Evolutionary conservation across 2,888 invertebrate species (phyloP), one percentile per base, ranked within the genome.

Genomic region (Polydrusus pterygomalis): DNA sequence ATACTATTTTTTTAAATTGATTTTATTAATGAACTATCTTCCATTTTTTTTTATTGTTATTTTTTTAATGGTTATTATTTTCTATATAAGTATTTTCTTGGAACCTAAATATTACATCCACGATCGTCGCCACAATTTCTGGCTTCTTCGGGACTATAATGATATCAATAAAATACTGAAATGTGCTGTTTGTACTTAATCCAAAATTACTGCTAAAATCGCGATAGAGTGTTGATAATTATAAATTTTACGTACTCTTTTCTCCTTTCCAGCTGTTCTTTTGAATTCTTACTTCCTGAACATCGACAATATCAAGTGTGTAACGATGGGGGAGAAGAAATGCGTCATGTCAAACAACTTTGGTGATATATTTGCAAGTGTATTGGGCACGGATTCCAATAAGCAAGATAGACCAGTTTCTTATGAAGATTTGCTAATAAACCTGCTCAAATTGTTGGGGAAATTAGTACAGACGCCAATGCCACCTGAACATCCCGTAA

Each of bases 301-400:
- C 80, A 87, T 88, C 0, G 91, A 91, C 76, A 88, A 89, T 81
- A 87, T 91, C 54, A 89, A 89, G 81, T 91, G 91, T 79, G 89
- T 89, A 70, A 90, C 89, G 47, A 87, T 89, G 38, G 88, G 88
- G 0, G 90, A 91, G 80, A 87, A 88, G 17, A 86, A 87, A 73
- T 89, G 86, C 79, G 88, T 89, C 75, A 89, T 90, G 71, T 88
- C 90, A 34, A 91, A 91, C 70, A 91, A 91, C 69, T 92, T 94
- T 79, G 94, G 94, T 81, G 95, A 95, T 74, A 88, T 95, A 79
- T 94, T 95, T 87, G 94, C 94, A 1, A 94, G 91, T 75, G 92
- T 93, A 9, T 88, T 94, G 63, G 91, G 93, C 0, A 90, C 91
- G 0, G 92, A 92, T 81, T 88, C 90, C 13, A 88, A 88, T 68